These are phyloP conservation scores for Rhinogobio ventralis DNA, from an alignment of 2,797 vertebrate species.

Conservation along the genomic window DNA sequence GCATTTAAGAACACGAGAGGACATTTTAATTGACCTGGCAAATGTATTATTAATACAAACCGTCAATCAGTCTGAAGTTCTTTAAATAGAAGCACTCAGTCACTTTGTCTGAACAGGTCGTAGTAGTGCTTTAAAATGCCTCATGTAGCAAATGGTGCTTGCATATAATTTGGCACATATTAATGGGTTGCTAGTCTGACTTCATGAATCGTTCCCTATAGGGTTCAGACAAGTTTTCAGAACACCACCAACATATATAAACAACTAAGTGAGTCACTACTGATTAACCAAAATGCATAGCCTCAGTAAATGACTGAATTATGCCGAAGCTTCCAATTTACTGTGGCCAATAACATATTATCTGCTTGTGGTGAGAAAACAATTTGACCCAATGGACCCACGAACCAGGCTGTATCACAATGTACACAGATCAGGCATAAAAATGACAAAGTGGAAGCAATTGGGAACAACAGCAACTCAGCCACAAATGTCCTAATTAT, in stretches of 20 bases:
- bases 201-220: neutral
- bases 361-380: too few species aligned
- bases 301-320: neutral
- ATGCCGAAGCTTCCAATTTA: neutral
- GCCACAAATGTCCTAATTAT: too few species aligned
- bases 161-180: neutral
- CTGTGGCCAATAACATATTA: neutral
- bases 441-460: too few species aligned
- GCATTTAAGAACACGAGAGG: constrained; percentile 15
- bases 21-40: neutral
- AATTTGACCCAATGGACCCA: too few species aligned
- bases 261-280: neutral
- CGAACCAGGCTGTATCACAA: too few species aligned
- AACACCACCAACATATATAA: constrained; percentile 15
- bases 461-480: too few species aligned
- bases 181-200: constrained; percentile 27
- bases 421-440: too few species aligned
- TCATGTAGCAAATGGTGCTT: constrained; percentile 9
- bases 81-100: constrained; percentile 45
- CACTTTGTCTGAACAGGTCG: constrained; percentile 9
- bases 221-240: neutral
- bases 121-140: constrained; percentile 1
- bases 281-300: neutral
- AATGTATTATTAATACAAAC: constrained; percentile 46
- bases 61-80: constrained; percentile 5